Conservation (phyloP, 1,140 invertebrate genomes). For the Drosophila saltans region DNA sequence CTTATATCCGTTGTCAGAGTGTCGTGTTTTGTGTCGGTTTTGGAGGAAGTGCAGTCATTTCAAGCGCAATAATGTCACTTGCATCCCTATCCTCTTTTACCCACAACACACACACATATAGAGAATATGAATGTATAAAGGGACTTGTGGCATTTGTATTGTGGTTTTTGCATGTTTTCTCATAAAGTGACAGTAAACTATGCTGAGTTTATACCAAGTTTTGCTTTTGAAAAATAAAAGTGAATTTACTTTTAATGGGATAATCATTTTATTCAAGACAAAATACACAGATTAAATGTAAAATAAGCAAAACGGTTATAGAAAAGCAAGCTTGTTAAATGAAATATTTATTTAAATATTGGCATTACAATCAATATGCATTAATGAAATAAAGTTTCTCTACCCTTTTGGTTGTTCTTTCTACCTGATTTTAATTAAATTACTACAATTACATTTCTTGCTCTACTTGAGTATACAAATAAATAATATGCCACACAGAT, state of each 20-base stretch:
- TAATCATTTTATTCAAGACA: not conserved
- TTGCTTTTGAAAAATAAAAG: not conserved
- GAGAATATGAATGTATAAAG: not conserved
- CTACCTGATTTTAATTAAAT: too few relatives aligned
- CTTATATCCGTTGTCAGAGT: constrained; percentile 13
- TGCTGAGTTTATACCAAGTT: not conserved
- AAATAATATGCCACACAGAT: constrained; percentile 1
- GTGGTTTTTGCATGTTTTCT: constrained; percentile 1
- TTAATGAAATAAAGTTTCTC: too few relatives aligned
- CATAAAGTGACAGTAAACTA: not conserved
- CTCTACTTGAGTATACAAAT: not conserved
- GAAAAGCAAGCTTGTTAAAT: too few relatives aligned
- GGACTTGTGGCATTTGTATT: constrained; percentile 6
- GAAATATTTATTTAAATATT: too few relatives aligned
- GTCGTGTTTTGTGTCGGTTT: constrained; percentile 11
- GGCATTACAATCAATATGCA: too few relatives aligned
- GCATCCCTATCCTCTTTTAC: not conserved
- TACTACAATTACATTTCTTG: too few relatives aligned
- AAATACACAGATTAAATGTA: too few relatives aligned
- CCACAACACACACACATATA: not conserved
- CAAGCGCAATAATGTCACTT: constrained; percentile 9
- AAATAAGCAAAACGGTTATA: too few relatives aligned
- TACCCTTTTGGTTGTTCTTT: too few relatives aligned
- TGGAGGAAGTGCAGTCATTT: constrained; percentile 8
- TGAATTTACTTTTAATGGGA: constrained; percentile 1